Conservation (phyloP, 2,888 invertebrate species). For the Euclidia mi region DNA sequence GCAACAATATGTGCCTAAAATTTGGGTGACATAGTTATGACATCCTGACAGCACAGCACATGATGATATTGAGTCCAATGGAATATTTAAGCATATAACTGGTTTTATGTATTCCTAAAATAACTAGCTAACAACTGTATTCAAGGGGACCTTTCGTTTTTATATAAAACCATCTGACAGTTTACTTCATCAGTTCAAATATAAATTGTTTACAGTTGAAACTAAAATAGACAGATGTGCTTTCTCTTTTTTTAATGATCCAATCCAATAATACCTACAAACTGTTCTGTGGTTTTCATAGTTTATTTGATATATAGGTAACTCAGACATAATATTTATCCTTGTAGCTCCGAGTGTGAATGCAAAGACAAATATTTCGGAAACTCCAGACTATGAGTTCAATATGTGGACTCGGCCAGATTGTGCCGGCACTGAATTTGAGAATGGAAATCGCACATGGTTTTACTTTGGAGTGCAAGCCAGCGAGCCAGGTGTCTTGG, state of each 20-base stretch:
- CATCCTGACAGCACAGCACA: constrained; percentile 32
- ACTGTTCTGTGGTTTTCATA: no score
- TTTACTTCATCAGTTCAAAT: not conserved
- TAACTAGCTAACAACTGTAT: constrained; percentile 8
- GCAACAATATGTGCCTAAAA: constrained; percentile 28
- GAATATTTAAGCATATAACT: not conserved
- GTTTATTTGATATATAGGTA: no score
- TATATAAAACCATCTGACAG: not conserved
- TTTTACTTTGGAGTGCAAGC: constrained; percentile 96
- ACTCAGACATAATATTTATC: constrained; percentile 8
- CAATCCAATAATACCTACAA: not conserved
- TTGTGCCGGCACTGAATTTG: constrained; percentile 96
- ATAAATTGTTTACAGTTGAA: not conserved
- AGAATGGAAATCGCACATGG: constrained; percentile 97
- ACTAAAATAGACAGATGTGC: not conserved
- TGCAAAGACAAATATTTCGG: constrained; percentile 77
- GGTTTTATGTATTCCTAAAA: constrained; percentile 7
- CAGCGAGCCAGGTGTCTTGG: constrained; percentile 85
- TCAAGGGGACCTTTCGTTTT: constrained; percentile 9
- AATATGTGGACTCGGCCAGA: constrained; percentile 97
- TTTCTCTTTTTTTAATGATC: not conserved
- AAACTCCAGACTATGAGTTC: constrained; percentile 94
- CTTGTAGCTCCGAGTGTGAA: constrained; percentile 76
- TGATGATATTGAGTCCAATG: constrained; percentile 14
- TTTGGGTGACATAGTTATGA: constrained; percentile 38